Conservation (phyloP, 1,140 invertebrate genomes). For the silkworm (Bombyx mori) region ASM3026992v2 NC_085122.1:6555001-6555500, state of each 20-base stretch:
- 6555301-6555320: no score
- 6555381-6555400: no score
- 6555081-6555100: constrained; percentile 44
- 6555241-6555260: constrained; percentile 78
- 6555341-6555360: no score
- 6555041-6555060: constrained; percentile 8
- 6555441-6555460: no score
- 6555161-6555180: constrained; percentile 50
- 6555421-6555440: no score
- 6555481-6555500: no score
- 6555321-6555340: no score
- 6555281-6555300: constrained; percentile 4
- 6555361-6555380: no score
- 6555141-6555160: constrained; percentile 53
- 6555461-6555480: no score
- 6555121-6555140: constrained; percentile 35
- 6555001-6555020: neutral
- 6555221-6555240: constrained; percentile 72
- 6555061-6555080: constrained; percentile 63
- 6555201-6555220: constrained; percentile 26
- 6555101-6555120: constrained; percentile 46
- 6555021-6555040: neutral
- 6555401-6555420: no score
- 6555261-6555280: constrained; percentile 78
- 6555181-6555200: constrained; percentile 50